These are phyloP conservation scores for Tenualosa ilisha DNA, from an alignment of 2,797 vertebrate genomes.

Conservation along the genomic window DNA sequence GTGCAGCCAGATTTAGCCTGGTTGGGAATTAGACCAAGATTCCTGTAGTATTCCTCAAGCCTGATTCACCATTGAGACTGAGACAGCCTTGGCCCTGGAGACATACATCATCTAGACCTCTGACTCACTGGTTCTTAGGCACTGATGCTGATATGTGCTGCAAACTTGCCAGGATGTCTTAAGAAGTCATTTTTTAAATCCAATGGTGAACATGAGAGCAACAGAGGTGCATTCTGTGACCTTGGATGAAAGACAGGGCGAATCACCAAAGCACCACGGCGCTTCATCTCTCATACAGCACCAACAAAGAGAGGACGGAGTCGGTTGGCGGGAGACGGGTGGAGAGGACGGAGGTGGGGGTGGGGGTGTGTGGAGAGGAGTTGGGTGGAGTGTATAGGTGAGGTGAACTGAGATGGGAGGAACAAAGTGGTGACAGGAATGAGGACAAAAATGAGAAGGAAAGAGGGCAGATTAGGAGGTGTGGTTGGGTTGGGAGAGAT, in stretches of 20 bases:
- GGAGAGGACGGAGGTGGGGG: not conserved
- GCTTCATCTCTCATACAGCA: not conserved
- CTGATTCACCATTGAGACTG: not conserved
- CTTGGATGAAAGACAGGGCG: not conserved
- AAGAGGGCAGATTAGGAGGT: conserved; percentile 7
- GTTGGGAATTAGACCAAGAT: not conserved
- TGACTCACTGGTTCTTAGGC: not conserved
- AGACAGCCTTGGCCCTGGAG: not conserved
- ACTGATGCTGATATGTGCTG: not conserved
- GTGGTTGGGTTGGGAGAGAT: not conserved
- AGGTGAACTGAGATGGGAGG: not conserved
- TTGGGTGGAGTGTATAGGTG: not conserved
- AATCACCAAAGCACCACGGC: not conserved
- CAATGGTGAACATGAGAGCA: not conserved
- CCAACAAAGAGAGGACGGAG: not conserved
- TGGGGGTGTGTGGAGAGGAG: not conserved
- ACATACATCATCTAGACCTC: not conserved
- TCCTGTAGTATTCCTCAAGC: not conserved
- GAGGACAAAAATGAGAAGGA: not conserved
- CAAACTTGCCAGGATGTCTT: not conserved
- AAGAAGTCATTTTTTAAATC: not conserved
- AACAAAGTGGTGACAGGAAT: not conserved
- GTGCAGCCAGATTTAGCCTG: not conserved
- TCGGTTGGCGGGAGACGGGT: not conserved
- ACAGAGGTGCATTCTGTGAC: not conserved